These are phyloP conservation scores for Sapayoa aenigma DNA, from an alignment of 2,113 vertebrate genomes.

Conservation along the genomic window DNA sequence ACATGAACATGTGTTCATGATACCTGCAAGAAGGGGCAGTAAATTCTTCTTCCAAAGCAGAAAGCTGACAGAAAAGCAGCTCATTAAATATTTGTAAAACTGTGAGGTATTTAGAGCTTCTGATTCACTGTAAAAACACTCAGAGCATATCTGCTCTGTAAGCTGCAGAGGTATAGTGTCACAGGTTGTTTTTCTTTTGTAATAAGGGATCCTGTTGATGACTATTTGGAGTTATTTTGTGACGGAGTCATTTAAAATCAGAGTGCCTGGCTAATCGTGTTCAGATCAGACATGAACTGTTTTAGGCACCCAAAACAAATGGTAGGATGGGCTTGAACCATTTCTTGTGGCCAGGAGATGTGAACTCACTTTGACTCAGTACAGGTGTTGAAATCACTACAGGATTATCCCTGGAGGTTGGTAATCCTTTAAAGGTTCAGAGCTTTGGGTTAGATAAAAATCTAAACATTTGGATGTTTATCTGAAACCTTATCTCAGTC, in stretches of 20 bases:
- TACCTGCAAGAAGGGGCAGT: slow-evolving; percentile 38
- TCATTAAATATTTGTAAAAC: background rate
- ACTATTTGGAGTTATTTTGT: background rate
- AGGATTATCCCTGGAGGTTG: slow-evolving; percentile 58
- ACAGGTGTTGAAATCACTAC: slow-evolving; percentile 63
- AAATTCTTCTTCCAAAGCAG: background rate
- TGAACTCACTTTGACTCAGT: slow-evolving; percentile 23
- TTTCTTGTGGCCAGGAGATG: slow-evolving; percentile 15
- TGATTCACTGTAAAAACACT: background rate
- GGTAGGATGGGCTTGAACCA: background rate
- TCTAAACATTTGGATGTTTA: slow-evolving; percentile 65
- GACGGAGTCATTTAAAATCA: background rate
- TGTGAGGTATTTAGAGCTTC: background rate
- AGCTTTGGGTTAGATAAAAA: slow-evolving; percentile 57
- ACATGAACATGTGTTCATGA: background rate
- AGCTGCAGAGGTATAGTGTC: background rate
- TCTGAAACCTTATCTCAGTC: slow-evolving; percentile 60
- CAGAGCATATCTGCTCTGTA: background rate
- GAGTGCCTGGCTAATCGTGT: background rate
- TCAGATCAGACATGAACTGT: background rate
- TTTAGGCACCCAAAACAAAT: slow-evolving; percentile 44
- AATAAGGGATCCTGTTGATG: background rate
- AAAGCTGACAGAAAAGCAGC: background rate
- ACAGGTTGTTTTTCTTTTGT: background rate
- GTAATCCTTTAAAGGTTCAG: slow-evolving; percentile 67